phyloP scores from a whole-genome alignment of 2,888 invertebrate genomes.

The Micoletzkya japonica region DNA sequence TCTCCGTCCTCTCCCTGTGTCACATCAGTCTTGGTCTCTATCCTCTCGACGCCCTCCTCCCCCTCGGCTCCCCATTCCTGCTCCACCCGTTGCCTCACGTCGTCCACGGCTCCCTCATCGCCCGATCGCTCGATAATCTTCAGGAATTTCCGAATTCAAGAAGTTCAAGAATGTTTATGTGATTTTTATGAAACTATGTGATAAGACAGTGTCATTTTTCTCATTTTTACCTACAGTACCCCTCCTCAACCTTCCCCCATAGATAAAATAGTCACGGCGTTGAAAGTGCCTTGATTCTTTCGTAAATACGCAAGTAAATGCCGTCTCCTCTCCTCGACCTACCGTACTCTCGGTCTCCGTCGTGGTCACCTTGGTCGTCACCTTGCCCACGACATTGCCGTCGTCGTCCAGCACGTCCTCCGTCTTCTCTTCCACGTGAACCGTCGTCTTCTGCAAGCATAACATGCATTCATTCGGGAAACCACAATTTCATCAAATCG shows the following conservation, averaged over 20 bases:
- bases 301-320: no score
- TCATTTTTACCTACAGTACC: background rate
- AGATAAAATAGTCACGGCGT: background rate
- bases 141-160: background rate
- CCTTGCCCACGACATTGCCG: conserved; percentile 21
- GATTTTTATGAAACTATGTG: background rate
- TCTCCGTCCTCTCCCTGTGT: conserved; percentile 23
- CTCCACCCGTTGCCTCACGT: conserved; percentile 38
- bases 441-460: conserved; percentile 4
- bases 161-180: background rate
- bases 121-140: conserved; percentile 35
- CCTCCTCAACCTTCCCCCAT: background rate
- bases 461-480: conserved; percentile 1
- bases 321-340: no score
- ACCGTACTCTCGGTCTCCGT: no score
- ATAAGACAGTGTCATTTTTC: background rate
- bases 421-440: conserved; percentile 9
- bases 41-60: conserved; percentile 6
- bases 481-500: background rate
- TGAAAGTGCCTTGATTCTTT: no score
- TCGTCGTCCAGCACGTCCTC: conserved; percentile 24
- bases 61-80: conserved; percentile 26
- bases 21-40: conserved; percentile 14
- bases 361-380: conserved; percentile 7
- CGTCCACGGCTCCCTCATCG: conserved; percentile 37